Conservation (phyloP, 2,888 invertebrate species). For the Drosophila mulleri region DNA sequence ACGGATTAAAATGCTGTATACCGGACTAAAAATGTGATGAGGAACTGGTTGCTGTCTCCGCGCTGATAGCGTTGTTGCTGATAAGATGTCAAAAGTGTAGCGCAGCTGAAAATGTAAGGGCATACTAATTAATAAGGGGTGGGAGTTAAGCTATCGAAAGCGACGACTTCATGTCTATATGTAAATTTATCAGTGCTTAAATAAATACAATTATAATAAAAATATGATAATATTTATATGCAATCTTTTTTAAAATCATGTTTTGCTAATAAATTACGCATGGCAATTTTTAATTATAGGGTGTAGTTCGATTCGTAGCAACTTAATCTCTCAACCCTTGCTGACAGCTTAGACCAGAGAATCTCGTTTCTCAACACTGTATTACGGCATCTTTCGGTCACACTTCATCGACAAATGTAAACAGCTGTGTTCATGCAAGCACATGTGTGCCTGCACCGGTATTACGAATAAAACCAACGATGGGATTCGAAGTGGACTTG, state of each 20-base stretch:
- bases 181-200: too few relatives aligned
- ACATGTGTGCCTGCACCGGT: conserved; percentile 53
- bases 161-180: not conserved
- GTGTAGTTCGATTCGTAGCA: not conserved
- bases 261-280: not conserved
- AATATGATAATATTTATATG: not conserved
- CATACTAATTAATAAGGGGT: conserved; percentile 16
- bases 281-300: not conserved
- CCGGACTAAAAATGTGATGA: conserved; percentile 38
- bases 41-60: conserved; percentile 37
- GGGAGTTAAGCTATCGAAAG: not conserved
- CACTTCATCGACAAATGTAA: conserved; percentile 33
- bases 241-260: too few relatives aligned
- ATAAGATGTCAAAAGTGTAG: conserved; percentile 50
- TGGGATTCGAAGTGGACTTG: conserved; percentile 52
- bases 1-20: conserved; percentile 9
- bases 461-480: conserved; percentile 9
- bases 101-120: conserved; percentile 29
- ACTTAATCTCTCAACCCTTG: not conserved
- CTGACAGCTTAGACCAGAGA: not conserved
- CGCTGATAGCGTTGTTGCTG: conserved; percentile 47
- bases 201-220: not conserved
- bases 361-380: conserved; percentile 33
- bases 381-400: conserved; percentile 19
- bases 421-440: conserved; percentile 55